Evolutionary conservation across 2,113 vertebrate species (phyloP).

Genomic region (Vombatus ursinus): DNA sequence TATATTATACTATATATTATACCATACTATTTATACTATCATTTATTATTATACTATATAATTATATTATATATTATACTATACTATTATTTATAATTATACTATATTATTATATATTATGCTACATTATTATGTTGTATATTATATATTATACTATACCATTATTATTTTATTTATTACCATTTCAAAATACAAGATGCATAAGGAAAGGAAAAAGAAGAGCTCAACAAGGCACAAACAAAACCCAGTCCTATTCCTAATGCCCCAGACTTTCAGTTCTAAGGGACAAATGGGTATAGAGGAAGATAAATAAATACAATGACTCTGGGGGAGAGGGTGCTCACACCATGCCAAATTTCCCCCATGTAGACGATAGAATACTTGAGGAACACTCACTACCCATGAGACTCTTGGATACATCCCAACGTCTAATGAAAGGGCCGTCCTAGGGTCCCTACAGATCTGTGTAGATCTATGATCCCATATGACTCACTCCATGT

Average conservation of each 20-base stretch:
- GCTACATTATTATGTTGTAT: too few relatives aligned
- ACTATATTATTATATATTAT: too few relatives aligned
- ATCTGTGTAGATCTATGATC: background rate
- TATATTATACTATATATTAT: too few relatives aligned
- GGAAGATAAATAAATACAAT: background rate
- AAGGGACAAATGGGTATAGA: background rate
- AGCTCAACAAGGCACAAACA: background rate
- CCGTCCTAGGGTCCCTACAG: background rate
- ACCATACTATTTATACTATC: too few relatives aligned
- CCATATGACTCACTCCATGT: background rate
- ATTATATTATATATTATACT: too few relatives aligned
- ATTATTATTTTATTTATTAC: background rate
- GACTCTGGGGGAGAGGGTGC: background rate
- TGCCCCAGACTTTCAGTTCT: background rate
- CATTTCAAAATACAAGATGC: background rate
- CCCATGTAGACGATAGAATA: background rate
- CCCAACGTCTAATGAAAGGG: background rate
- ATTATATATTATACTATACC: too few relatives aligned
- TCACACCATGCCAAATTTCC: background rate
- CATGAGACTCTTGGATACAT: background rate
- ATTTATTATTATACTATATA: too few relatives aligned
- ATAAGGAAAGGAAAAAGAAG: background rate
- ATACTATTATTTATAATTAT: too few relatives aligned
- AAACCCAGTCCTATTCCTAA: background rate
- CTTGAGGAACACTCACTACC: background rate